A percentile compares a stretch with the other conserved stretches of the same genome.
Evolutionary conservation across 2,113 vertebrate species (phyloP).

Genomic region (Lonchura striata): DNA sequence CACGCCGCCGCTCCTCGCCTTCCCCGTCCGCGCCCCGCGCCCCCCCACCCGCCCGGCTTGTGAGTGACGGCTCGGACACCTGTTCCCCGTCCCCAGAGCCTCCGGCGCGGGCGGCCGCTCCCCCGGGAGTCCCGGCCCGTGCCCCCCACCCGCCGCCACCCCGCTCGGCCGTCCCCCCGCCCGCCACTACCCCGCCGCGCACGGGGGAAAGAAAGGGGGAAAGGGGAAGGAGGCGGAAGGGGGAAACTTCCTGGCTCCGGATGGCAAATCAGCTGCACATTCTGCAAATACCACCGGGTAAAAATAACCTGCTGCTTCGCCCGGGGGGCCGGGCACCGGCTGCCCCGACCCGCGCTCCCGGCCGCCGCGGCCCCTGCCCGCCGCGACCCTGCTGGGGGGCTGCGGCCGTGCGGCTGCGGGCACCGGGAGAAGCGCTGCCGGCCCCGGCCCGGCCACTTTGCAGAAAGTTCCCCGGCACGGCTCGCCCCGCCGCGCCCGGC

Average conservation of each 20-base stretch:
- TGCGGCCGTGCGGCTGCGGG: background rate
- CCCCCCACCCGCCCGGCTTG: background rate
- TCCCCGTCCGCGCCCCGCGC: background rate
- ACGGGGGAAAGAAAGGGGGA: constrained; percentile 26
- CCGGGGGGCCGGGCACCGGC: constrained; percentile 38
- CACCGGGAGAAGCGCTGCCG: background rate
- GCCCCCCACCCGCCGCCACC: background rate
- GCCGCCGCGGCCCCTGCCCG: background rate
- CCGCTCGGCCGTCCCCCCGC: background rate
- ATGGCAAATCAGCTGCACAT: constrained; percentile 76
- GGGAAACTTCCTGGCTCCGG: constrained; percentile 71
- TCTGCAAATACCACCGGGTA: constrained; percentile 75
- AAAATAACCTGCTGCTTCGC: constrained; percentile 66
- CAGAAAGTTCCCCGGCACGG: constrained; percentile 48
- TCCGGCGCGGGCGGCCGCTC: constrained; percentile 44
- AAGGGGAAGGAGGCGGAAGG: background rate
- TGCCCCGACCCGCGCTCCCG: constrained; percentile 26
- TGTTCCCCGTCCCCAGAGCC: constrained; percentile 69
- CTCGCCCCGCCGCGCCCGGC: background rate
- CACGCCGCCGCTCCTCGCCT: background rate
- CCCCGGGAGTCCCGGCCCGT: background rate
- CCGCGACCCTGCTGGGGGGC: background rate
- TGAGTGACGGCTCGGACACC: constrained; percentile 78
- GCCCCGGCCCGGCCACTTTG: constrained; percentile 18
- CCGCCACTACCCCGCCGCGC: background rate